Evolutionary conservation across 2,113 vertebrate species (phyloP), one percentile per base, ranked within the genome.

Genomic region (Oriolus oriolus): DNA sequence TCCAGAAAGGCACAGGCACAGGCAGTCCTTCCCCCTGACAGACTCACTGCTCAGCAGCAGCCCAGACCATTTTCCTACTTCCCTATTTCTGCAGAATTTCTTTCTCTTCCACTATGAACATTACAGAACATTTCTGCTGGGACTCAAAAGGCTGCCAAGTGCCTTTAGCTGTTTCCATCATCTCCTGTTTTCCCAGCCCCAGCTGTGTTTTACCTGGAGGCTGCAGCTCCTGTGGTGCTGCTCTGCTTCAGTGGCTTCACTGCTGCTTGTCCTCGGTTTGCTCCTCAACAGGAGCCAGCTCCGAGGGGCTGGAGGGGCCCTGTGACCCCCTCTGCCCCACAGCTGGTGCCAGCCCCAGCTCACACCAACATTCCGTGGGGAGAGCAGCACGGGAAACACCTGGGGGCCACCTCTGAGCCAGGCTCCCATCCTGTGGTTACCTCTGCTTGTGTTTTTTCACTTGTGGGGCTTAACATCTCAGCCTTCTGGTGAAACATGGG

Each of bases 391-490:
- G 8, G 21, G 31, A n/a, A 68, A 47, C 2, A 1, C 10, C 21
- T 0, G 0, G 1, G 22, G 22, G 2, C 6, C 6, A 24, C 18
- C 68, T 59, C 39, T 50, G 59, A n/a, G 61, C 23, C 26, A 63
- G 18, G n/a, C 19, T 77, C 35, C 8, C 4, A 7, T 33, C 28
- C 78, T 59, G 15, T 5, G 3, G 18, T 49, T 49, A 20, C 10
- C 23, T 12, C n/a, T 69, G 15, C 31, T 71, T 17, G 12, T 2
- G 12, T 77, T 87, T 68, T 77, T 87, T 68, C 49, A 16, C 14
- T 53, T 16, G 8, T 16, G 14, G 49, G 3, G 1, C 16, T 41
- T 30, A 45, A 88, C 59, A 73, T 19, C 24, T 73, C 64, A 69
- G 54, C 70, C 31, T 60, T 23, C 47, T 39, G 39, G 9, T 53